Conservation (phyloP, 1,140 invertebrate species). For the Eupristina koningsbergeri region DNA sequence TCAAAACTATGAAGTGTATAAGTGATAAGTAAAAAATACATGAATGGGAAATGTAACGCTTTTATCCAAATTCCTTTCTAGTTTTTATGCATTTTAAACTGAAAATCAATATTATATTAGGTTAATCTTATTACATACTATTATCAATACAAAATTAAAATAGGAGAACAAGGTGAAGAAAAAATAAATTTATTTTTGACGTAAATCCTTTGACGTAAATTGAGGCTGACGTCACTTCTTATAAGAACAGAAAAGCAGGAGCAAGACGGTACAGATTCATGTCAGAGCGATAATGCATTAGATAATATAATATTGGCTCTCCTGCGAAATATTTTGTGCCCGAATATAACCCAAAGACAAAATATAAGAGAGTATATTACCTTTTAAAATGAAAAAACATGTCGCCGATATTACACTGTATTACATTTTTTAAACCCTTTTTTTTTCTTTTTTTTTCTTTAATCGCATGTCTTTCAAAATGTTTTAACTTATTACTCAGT, state of each 20-base stretch:
- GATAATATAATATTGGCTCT: not conserved
- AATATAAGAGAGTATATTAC: not conserved
- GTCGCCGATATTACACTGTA: not conserved
- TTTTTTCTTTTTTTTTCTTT: too few relatives aligned
- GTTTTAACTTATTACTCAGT: not conserved
- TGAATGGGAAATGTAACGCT: not conserved
- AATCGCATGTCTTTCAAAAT: not conserved
- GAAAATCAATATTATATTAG: not conserved
- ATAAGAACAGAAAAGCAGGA: not conserved
- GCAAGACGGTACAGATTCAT: not conserved
- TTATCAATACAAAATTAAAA: not conserved
- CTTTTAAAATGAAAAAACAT: not conserved
- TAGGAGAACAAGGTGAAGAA: not conserved
- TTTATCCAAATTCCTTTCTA: not conserved
- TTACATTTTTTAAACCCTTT: not conserved
- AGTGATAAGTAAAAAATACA: slow-evolving; percentile 14
- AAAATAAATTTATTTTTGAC: not conserved
- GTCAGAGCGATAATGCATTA: not conserved
- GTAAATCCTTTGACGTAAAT: not conserved
- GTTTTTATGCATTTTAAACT: not conserved
- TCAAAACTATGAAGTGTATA: not conserved
- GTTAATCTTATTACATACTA: not conserved
- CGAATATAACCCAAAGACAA: not conserved
- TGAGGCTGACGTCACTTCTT: not conserved
- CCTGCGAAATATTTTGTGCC: not conserved